Evolutionary conservation across 2,113 vertebrate species (phyloP).

Genomic region (Chauna torquata): DNA sequence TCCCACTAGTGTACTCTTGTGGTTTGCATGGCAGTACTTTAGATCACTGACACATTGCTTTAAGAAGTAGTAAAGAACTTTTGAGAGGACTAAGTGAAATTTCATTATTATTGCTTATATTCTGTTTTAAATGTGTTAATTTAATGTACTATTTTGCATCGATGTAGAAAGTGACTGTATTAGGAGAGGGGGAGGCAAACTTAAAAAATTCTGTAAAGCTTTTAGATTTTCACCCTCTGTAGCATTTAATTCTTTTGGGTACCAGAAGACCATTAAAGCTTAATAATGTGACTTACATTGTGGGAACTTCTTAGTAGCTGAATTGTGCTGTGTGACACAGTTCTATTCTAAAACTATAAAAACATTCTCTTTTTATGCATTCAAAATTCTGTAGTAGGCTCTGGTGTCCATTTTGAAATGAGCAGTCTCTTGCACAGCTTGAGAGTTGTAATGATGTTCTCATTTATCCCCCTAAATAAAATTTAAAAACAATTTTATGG

Average conservation of each 20-base stretch:
- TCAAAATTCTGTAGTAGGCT: not conserved
- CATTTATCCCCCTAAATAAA: constrained; percentile 40
- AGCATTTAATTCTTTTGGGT: not conserved
- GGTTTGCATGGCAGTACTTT: not conserved
- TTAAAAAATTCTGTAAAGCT: not conserved
- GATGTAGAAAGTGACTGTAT: not conserved
- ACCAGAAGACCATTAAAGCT: not conserved
- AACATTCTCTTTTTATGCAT: not conserved
- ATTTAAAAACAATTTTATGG: constrained; percentile 4
- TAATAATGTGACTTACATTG: not conserved
- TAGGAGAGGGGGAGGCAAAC: not conserved
- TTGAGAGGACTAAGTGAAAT: not conserved
- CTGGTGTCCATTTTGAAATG: constrained; percentile 25
- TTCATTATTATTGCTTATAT: not conserved
- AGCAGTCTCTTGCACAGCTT: not conserved
- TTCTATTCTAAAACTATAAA: not conserved
- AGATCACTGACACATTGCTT: not conserved
- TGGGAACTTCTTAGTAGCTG: constrained; percentile 16
- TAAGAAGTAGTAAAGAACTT: not conserved
- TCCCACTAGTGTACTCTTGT: not conserved
- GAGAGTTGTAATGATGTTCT: constrained; percentile 6
- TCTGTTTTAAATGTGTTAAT: not conserved
- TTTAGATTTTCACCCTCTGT: not conserved
- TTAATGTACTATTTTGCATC: not conserved
- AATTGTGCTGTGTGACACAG: not conserved